A percentile compares a stretch with the other conserved stretches of the same genome.
Conservation (phyloP, 2,888 invertebrate species). For the Cabera pusaria region DNA sequence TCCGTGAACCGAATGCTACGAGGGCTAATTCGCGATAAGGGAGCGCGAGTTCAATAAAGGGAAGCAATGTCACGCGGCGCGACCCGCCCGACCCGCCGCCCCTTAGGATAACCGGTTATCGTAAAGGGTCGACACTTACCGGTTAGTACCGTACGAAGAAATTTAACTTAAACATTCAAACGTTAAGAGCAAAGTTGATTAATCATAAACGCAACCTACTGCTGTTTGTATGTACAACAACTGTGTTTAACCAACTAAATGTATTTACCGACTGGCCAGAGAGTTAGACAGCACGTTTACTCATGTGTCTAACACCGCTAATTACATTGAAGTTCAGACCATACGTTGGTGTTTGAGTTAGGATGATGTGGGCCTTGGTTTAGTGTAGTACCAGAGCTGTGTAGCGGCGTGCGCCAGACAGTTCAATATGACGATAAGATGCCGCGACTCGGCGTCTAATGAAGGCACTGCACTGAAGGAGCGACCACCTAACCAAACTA, state of each 20-base stretch:
- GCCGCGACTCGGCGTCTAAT: slow-evolving; percentile 46
- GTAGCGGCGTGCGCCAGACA: neutral
- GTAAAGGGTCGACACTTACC: slow-evolving; percentile 42
- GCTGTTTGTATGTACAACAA: slow-evolving; percentile 7
- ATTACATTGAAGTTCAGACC: slow-evolving; percentile 36
- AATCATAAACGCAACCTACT: slow-evolving; percentile 22
- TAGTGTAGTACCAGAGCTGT: slow-evolving; percentile 33
- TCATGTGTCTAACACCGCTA: slow-evolving; percentile 35
- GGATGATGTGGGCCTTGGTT: slow-evolving; percentile 28
- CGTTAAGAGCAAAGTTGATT: slow-evolving; percentile 12
- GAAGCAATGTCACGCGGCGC: slow-evolving; percentile 63
- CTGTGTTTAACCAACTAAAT: slow-evolving; percentile 29
- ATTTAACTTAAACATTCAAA: slow-evolving; percentile 21
- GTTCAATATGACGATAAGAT: slow-evolving; percentile 36
- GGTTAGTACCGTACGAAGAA: slow-evolving; percentile 32
- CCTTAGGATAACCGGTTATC: slow-evolving; percentile 59
- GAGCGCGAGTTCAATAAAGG: slow-evolving; percentile 67
- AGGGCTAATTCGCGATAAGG: slow-evolving; percentile 75
- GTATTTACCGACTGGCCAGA: slow-evolving; percentile 38
- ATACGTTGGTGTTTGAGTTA: slow-evolving; percentile 30
- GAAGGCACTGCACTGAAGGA: slow-evolving; percentile 43
- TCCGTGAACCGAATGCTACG: slow-evolving; percentile 68
- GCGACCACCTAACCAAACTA: slow-evolving; percentile 50
- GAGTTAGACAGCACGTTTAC: slow-evolving; percentile 33
- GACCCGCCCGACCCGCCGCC: slow-evolving; percentile 47